These are phyloP conservation scores for Dicyrtoma fusca DNA, from an alignment of 2,888 invertebrate species.

Conservation along the genomic window DNA sequence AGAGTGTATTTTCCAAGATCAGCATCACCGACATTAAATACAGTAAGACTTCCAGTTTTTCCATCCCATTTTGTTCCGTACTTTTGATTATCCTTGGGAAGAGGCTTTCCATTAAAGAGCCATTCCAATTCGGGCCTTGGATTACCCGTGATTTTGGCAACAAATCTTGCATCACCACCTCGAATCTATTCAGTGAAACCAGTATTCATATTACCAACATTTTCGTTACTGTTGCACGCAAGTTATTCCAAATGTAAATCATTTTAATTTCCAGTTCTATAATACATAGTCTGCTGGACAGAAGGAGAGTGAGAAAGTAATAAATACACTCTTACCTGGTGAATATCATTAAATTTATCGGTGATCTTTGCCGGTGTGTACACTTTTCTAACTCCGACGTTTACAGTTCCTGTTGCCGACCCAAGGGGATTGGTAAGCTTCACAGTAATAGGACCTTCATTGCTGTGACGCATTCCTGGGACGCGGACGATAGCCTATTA, in stretches of 20 bases:
- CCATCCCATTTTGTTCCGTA: constrained; percentile 73
- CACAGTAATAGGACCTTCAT: constrained; percentile 60
- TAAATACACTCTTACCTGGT: constrained; percentile 66
- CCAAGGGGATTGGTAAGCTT: constrained; percentile 75
- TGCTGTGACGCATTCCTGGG: constrained; percentile 33
- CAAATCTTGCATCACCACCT: constrained; percentile 79
- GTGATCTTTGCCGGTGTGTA: constrained; percentile 79
- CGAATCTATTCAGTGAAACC: constrained; percentile 61
- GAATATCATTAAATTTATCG: constrained; percentile 72
- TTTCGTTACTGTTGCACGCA: no score
- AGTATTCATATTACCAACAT: neutral
- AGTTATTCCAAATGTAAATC: neutral
- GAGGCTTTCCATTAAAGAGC: constrained; percentile 79
- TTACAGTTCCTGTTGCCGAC: constrained; percentile 65
- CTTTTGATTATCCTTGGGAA: constrained; percentile 69
- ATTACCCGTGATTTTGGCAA: constrained; percentile 77
- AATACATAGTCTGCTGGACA: no score
- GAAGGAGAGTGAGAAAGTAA: no score
- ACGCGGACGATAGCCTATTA: constrained; percentile 26
- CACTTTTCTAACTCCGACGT: constrained; percentile 75
- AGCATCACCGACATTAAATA: constrained; percentile 68
- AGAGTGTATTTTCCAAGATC: constrained; percentile 80
- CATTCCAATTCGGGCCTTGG: constrained; percentile 84
- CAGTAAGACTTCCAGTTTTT: constrained; percentile 67
- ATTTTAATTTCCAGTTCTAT: no score